Evolutionary conservation across 2,888 invertebrate genomes (phyloP).

Genomic region (Pollenia angustigena): DNA sequence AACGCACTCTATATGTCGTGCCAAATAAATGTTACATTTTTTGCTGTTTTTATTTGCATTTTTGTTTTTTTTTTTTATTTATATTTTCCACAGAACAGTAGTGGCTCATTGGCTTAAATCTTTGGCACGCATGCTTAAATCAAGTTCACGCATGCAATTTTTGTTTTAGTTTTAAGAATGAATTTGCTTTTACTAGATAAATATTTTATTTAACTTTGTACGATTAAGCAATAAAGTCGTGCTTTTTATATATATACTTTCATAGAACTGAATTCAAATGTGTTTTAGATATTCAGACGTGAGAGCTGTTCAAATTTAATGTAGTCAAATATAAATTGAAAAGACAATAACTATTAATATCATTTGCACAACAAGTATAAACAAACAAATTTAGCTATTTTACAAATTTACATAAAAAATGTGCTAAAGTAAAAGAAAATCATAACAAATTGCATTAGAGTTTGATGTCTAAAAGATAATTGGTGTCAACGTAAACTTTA

Average conservation of each 20-base stretch:
- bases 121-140: conserved; percentile 68
- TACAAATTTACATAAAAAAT: conserved; percentile 3
- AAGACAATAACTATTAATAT: conserved; percentile 63
- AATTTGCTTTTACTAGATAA: conserved; percentile 5
- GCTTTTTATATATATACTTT: conserved; percentile 7
- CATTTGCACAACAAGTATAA: conserved; percentile 35
- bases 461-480: not conserved
- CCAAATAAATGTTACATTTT: conserved; percentile 71
- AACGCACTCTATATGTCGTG: conserved; percentile 72
- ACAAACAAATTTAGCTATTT: conserved; percentile 13
- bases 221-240: conserved; percentile 59
- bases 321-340: conserved; percentile 59
- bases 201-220: conserved; percentile 1
- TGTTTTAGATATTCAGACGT: conserved; percentile 32
- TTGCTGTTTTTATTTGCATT: conserved; percentile 18
- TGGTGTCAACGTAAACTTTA: not conserved
- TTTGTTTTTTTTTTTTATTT: not conserved
- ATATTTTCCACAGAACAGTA: not conserved
- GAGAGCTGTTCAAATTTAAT: conserved; percentile 47
- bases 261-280: not conserved
- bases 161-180: conserved; percentile 19
- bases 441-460: conserved; percentile 31
- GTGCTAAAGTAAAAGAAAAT: conserved; percentile 1
- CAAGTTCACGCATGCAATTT: conserved; percentile 70
- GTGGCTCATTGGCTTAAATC: conserved; percentile 49